A percentile compares a stretch with the other conserved stretches of the same genome.
phyloP scores from a whole-genome alignment of 2,113 vertebrate species.

The Rafetus swinhoei region DNA sequence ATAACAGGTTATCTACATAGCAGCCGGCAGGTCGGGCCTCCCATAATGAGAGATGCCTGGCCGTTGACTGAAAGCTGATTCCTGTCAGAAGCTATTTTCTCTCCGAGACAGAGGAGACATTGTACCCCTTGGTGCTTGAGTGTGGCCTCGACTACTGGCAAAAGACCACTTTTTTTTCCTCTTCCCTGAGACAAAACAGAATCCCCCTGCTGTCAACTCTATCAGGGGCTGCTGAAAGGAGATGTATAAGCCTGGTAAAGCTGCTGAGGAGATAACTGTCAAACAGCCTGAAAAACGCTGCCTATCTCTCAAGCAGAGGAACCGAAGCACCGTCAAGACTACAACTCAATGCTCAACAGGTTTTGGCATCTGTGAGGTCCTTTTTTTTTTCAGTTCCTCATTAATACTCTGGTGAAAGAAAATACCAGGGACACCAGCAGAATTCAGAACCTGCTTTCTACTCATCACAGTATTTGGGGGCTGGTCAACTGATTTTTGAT shows the following conservation, averaged over 20 bases:
- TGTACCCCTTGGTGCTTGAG: constrained; percentile 79
- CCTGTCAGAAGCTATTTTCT: constrained; percentile 84
- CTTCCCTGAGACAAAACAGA: constrained; percentile 80
- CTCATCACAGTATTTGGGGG: background rate
- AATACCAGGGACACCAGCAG: constrained; percentile 29
- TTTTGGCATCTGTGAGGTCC: constrained; percentile 79
- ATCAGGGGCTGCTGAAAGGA: constrained; percentile 76
- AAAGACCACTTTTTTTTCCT: constrained; percentile 78
- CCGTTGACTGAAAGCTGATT: constrained; percentile 85
- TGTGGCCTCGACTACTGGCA: constrained; percentile 64
- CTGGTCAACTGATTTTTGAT: background rate
- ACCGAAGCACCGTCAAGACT: constrained; percentile 77
- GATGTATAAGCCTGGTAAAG: constrained; percentile 70
- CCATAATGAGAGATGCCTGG: constrained; percentile 73
- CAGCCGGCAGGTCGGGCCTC: constrained; percentile 59
- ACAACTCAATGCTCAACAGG: constrained; percentile 80
- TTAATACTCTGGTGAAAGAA: constrained; percentile 72
- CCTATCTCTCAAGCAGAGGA: constrained; percentile 69
- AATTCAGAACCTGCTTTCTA: constrained; percentile 22
- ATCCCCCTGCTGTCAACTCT: constrained; percentile 75
- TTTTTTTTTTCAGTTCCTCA: constrained; percentile 50
- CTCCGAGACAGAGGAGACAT: constrained; percentile 80
- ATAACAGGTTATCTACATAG: constrained; percentile 67
- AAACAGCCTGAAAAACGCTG: constrained; percentile 79
- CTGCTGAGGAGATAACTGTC: constrained; percentile 79